phyloP scores from a whole-genome alignment of 1,140 invertebrate species.

The Cydia amplana region DNA sequence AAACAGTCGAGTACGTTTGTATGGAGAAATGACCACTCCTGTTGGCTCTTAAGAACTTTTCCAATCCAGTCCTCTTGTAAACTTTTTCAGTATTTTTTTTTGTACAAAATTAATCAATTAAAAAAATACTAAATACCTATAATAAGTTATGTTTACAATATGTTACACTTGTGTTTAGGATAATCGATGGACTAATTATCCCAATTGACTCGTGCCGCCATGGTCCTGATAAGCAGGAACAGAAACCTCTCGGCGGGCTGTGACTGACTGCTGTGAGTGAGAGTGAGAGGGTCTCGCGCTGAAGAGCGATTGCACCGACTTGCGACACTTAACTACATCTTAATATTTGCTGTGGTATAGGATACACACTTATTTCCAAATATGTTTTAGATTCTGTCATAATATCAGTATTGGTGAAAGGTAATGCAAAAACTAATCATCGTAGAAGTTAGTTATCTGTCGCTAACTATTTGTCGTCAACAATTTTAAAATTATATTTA shows the following conservation, averaged over 20 bases:
- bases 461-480: no score
- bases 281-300: conserved; percentile 18
- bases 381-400: background rate
- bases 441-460: background rate
- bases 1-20: no score
- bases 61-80: no score
- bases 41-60: no score
- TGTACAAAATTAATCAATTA: no score
- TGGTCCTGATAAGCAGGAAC: conserved; percentile 17
- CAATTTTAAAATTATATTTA: no score
- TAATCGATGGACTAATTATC: conserved; percentile 16
- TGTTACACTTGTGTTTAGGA: background rate
- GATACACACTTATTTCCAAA: background rate
- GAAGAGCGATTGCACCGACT: conserved; percentile 14
- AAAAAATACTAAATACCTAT: no score
- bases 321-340: conserved; percentile 6
- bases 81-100: no score
- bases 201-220: conserved; percentile 7
- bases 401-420: background rate
- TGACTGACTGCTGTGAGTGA: no score
- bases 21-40: no score
- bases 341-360: background rate
- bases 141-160: background rate
- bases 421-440: background rate
- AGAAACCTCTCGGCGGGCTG: background rate